Percentiles rank a stretch among this genome's conserved stretches.
Evolutionary conservation across 2,888 invertebrate genomes (phyloP).

Genomic region (Philopedon plagiatum): DNA sequence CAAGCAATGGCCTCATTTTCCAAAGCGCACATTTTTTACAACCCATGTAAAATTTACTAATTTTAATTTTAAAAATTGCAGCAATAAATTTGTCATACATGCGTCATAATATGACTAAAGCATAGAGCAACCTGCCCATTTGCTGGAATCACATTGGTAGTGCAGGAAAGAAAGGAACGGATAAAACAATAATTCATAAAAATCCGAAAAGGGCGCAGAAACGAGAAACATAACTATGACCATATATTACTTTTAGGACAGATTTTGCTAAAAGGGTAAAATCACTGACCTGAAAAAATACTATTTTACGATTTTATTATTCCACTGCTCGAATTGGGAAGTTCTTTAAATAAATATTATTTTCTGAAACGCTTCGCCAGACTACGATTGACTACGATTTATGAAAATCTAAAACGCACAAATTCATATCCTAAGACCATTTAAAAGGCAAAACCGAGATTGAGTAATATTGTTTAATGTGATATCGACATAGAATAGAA

Average conservation of each 20-base stretch:
- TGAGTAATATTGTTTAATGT: no score
- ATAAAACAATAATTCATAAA: slow-evolving; percentile 22
- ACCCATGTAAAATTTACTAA: background rate
- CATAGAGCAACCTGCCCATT: slow-evolving; percentile 3
- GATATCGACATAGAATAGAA: no score
- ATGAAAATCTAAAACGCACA: no score
- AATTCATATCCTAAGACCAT: no score
- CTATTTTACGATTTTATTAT: slow-evolving; percentile 3
- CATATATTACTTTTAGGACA: slow-evolving; percentile 9
- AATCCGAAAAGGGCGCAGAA: slow-evolving; percentile 4
- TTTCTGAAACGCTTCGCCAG: background rate
- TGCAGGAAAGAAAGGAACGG: background rate
- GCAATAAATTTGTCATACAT: slow-evolving; percentile 2
- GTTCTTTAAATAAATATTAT: background rate
- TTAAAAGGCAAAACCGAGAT: no score
- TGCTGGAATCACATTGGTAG: background rate
- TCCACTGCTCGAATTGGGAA: background rate
- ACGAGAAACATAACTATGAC: slow-evolving; percentile 10
- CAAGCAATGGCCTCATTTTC: no score
- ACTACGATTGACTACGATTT: no score
- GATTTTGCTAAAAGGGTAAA: slow-evolving; percentile 12
- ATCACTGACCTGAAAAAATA: slow-evolving; percentile 11
- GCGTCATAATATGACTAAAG: background rate
- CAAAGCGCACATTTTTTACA: no score
- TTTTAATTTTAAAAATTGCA: slow-evolving; percentile 23